A percentile compares a stretch with the other conserved stretches of the same genome.
phyloP scores from a whole-genome alignment of 2,113 vertebrate genomes.

The Oryzias melastigma region DNA sequence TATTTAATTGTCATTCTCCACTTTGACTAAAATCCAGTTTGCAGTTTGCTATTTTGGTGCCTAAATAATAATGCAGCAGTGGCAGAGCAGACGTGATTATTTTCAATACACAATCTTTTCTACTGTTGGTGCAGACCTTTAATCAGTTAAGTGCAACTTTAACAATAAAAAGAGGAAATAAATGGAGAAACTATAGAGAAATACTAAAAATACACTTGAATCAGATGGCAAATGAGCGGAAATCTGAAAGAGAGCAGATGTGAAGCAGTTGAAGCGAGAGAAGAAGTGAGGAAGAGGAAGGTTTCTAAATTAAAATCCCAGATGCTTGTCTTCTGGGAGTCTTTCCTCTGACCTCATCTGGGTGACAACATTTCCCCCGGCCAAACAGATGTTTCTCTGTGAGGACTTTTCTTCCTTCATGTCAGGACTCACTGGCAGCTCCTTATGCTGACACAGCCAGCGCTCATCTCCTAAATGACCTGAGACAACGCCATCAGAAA shows the following conservation, averaged over 20 bases:
- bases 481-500: constrained; percentile 33
- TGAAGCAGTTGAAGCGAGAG: constrained; percentile 3
- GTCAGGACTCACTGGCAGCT: constrained; percentile 54
- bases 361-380: constrained; percentile 47
- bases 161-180: background rate
- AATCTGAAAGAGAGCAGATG: constrained; percentile 6
- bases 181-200: background rate
- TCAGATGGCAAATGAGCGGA: constrained; percentile 1
- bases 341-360: constrained; percentile 50
- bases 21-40: constrained; percentile 45
- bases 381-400: constrained; percentile 66
- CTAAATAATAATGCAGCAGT: constrained; percentile 52
- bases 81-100: constrained; percentile 45
- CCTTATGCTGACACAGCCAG: constrained; percentile 33
- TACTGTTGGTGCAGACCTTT: constrained; percentile 11
- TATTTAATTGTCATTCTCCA: constrained; percentile 52
- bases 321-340: constrained; percentile 56
- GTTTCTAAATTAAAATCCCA: constrained; percentile 44
- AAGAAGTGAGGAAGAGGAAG: constrained; percentile 9
- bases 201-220: background rate
- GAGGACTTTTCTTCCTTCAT: constrained; percentile 54
- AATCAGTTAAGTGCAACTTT: constrained; percentile 1
- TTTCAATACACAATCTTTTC: constrained; percentile 11
- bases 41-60: constrained; percentile 29
- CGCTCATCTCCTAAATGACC: constrained; percentile 41